A percentile compares a stretch with the other conserved stretches of the same genome.
These are phyloP conservation scores for Zele albiditarsus DNA, from an alignment of 2,888 invertebrate genomes.

Conservation along the genomic window DNA sequence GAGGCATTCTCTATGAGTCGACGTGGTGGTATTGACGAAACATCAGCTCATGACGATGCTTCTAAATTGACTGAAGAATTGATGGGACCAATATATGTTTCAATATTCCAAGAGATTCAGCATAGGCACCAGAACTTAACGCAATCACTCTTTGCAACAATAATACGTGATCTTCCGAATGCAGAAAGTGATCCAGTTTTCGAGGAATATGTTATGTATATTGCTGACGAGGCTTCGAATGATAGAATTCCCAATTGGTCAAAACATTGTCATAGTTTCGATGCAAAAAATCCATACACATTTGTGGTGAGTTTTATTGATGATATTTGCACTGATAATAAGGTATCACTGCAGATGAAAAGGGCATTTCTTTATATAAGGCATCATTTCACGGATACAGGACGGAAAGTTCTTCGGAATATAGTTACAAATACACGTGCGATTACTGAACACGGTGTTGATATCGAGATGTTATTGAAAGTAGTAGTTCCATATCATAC, in stretches of 20 bases:
- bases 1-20: conserved; percentile 11
- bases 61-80: conserved; percentile 40
- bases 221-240: conserved; percentile 40
- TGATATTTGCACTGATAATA: conserved; percentile 31
- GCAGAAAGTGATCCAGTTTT: conserved; percentile 49
- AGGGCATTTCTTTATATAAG: conserved; percentile 47
- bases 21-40: conserved; percentile 16
- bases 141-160: conserved; percentile 50
- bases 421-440: conserved; percentile 25
- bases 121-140: conserved; percentile 27
- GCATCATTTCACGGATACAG: conserved; percentile 41
- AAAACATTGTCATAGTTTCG: not conserved
- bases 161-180: conserved; percentile 51
- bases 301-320: conserved; percentile 42
- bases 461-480: conserved; percentile 44
- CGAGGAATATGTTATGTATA: conserved; percentile 51
- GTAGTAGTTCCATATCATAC: conserved; percentile 43
- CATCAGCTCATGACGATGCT: conserved; percentile 28
- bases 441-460: conserved; percentile 30
- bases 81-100: conserved; percentile 50
- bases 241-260: conserved; percentile 47
- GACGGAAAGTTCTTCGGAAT: conserved; percentile 24
- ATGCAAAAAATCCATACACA: conserved; percentile 38
- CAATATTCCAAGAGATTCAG: conserved; percentile 41
- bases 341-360: conserved; percentile 37